phyloP scores from a whole-genome alignment of 2,797 vertebrate genomes.

The Oreonectes daqikongensis region DNA sequence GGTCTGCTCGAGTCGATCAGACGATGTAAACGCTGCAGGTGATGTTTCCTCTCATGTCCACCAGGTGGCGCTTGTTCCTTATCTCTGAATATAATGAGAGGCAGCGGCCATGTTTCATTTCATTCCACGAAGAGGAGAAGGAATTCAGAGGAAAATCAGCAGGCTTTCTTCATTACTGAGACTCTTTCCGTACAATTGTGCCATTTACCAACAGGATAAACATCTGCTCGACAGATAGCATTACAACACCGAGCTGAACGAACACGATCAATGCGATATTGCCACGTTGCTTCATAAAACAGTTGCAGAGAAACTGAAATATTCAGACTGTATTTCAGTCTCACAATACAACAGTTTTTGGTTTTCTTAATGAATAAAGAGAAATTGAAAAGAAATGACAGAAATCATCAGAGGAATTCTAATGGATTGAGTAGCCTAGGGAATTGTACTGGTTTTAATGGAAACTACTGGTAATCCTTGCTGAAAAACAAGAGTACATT shows the following conservation, averaged over 20 bases:
- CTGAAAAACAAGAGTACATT: too few species aligned
- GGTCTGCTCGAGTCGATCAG: too few species aligned
- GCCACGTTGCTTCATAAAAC: background rate
- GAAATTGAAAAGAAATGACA: too few species aligned
- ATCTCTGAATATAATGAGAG: background rate
- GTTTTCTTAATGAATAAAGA: too few species aligned
- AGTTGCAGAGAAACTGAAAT: too few species aligned
- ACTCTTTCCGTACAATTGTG: background rate
- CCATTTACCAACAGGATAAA: background rate
- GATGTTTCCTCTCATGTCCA: conserved; percentile 12
- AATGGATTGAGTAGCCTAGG: too few species aligned
- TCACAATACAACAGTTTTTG: too few species aligned
- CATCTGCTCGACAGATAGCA: conserved; percentile 22
- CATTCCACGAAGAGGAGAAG: too few species aligned
- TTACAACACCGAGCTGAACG: background rate
- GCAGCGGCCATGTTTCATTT: conserved; percentile 50
- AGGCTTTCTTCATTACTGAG: conserved; percentile 10
- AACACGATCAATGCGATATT: background rate
- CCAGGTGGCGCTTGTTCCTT: conserved; percentile 31
- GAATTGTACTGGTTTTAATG: too few species aligned
- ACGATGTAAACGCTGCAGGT: background rate
- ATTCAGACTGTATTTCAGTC: too few species aligned
- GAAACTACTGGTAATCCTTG: too few species aligned
- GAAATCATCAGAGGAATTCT: too few species aligned
- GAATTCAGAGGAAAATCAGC: background rate